Evolutionary conservation across 2,797 vertebrate genomes (phyloP).

Genomic region (Melanotaenia parkinsoni): DNA sequence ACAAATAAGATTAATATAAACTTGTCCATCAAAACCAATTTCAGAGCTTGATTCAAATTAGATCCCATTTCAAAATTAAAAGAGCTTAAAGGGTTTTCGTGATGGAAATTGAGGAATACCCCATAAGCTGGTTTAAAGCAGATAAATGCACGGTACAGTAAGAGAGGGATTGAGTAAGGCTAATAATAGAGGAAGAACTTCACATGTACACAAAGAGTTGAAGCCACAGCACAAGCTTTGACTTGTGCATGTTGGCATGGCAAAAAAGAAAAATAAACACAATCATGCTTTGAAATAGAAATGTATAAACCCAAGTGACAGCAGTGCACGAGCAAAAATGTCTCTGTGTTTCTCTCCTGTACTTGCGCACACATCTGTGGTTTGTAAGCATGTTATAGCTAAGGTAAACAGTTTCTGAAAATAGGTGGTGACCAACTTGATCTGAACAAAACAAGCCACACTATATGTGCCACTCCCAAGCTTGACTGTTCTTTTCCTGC

Average conservation of each 20-base stretch:
- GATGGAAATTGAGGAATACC: not conserved
- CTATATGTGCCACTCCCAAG: slow-evolving; percentile 45
- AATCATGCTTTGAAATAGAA: slow-evolving; percentile 13
- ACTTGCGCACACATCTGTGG: slow-evolving; percentile 4
- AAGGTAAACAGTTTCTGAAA: slow-evolving; percentile 39
- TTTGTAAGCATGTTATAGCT: not conserved
- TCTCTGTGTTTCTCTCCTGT: not conserved
- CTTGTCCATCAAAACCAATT: slow-evolving; percentile 24
- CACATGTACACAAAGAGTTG: slow-evolving; percentile 1
- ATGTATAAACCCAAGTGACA: not conserved
- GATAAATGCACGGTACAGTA: not conserved
- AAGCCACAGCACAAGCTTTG: slow-evolving; percentile 23
- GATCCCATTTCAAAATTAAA: slow-evolving; percentile 22
- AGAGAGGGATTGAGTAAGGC: not conserved
- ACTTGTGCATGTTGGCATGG: slow-evolving; percentile 42
- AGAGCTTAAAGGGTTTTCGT: slow-evolving; percentile 2
- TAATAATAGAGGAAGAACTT: slow-evolving; percentile 4
- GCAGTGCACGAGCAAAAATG: not conserved
- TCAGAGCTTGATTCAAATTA: slow-evolving; percentile 12
- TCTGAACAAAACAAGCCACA: slow-evolving; percentile 28
- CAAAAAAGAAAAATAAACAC: slow-evolving; percentile 39
- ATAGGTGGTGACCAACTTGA: slow-evolving; percentile 27
- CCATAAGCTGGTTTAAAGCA: not conserved
- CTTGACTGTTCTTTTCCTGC: slow-evolving; percentile 30
- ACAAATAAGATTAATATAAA: not conserved